Percentiles rank a stretch among this genome's conserved stretches.
phyloP scores from a whole-genome alignment of 2,113 vertebrate genomes.

The Macquaria ambigua region DNA sequence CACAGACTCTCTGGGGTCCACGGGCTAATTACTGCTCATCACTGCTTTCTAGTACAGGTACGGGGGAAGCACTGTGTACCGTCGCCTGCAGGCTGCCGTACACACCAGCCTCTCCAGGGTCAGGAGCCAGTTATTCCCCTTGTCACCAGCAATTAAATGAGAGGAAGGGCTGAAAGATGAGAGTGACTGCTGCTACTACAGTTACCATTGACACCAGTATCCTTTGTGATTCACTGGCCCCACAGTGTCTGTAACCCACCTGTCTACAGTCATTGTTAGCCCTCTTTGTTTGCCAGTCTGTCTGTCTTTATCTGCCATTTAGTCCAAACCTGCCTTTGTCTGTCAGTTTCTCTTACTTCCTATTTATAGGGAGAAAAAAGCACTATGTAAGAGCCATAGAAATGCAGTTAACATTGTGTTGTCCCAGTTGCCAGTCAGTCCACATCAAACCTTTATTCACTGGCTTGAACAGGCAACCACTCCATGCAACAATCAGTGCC shows the following conservation, averaged over 20 bases:
- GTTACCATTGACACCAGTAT: constrained; percentile 36
- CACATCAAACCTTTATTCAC: neutral
- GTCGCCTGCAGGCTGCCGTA: constrained; percentile 12
- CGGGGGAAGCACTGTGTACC: neutral
- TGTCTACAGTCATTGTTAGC: constrained; percentile 22
- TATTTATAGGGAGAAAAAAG: neutral
- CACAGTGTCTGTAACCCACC: constrained; percentile 22
- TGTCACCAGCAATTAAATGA: constrained; percentile 40
- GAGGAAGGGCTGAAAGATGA: constrained; percentile 26
- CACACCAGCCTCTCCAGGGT: neutral
- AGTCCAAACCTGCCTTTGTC: constrained; percentile 10
- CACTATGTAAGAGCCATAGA: neutral
- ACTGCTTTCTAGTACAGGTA: constrained; percentile 12
- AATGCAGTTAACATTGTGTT: neutral
- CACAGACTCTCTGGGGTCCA: constrained; percentile 30
- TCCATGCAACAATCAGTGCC: neutral
- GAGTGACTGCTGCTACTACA: constrained; percentile 11
- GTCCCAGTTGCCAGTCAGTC: neutral
- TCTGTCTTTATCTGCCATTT: constrained; percentile 12
- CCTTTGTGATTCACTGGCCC: constrained; percentile 42
- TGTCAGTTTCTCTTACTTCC: neutral
- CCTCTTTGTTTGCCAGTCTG: constrained; percentile 22
- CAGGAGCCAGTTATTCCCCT: constrained; percentile 13
- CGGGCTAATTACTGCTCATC: constrained; percentile 15
- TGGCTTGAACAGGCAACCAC: neutral